These are phyloP conservation scores for Bombus confusus DNA, from an alignment of 1,140 invertebrate genomes.

Conservation along the genomic window DNA sequence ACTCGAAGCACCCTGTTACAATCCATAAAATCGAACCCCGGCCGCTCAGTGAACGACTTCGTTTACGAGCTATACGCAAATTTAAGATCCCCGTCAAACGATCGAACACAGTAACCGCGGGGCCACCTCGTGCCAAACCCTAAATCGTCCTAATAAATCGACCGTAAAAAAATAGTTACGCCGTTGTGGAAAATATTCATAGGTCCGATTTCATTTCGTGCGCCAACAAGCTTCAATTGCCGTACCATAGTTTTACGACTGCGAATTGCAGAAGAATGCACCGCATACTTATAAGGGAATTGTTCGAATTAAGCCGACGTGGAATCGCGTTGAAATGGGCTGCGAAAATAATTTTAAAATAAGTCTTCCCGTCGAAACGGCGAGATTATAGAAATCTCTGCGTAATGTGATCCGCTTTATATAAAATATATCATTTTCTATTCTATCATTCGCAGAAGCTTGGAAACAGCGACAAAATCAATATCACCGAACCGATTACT, in stretches of 20 bases:
- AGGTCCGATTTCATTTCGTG: constrained; percentile 6
- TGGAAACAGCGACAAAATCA: too few species aligned
- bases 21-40: constrained; percentile 48
- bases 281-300: not conserved
- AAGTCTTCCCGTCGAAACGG: not conserved
- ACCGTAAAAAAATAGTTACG: constrained; percentile 22
- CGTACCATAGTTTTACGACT: not conserved
- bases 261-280: not conserved
- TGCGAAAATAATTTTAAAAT: not conserved
- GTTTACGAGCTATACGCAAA: constrained; percentile 56
- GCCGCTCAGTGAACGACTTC: not conserved
- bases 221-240: not conserved
- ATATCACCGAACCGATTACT: too few species aligned
- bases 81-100: constrained; percentile 31
- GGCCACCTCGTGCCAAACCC: not conserved
- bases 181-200: constrained; percentile 27
- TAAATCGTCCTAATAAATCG: constrained; percentile 47
- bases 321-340: not conserved
- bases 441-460: too few species aligned
- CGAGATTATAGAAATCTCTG: not conserved
- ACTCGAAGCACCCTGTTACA: constrained; percentile 32
- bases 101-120: constrained; percentile 7
- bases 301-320: not conserved
- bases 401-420: not conserved
- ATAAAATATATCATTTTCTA: too few species aligned